phyloP scores from a whole-genome alignment of 2,888 invertebrate genomes.

The Heliconius aoede region DNA sequence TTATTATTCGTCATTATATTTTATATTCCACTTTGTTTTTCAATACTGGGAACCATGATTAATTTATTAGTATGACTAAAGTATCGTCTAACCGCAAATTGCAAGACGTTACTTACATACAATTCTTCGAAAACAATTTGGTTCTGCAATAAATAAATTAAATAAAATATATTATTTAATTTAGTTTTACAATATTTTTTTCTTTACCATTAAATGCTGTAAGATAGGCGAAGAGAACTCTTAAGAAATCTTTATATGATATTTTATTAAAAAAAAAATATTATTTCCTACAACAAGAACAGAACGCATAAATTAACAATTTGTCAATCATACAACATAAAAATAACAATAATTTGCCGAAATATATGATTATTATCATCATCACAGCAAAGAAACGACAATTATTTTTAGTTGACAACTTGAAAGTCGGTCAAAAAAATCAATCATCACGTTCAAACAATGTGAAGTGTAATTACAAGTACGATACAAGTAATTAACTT shows the following conservation, averaged over 20 bases:
- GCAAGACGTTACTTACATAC: background rate
- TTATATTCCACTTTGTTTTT: constrained; percentile 11
- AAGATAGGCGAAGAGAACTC: background rate
- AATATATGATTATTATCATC: constrained; percentile 12
- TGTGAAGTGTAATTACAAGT: constrained; percentile 40
- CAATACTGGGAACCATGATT: constrained; percentile 11
- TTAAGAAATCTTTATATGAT: background rate
- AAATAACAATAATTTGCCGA: background rate
- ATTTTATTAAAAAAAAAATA: background rate
- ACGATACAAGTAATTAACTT: constrained; percentile 25
- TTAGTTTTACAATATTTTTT: background rate
- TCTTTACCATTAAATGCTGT: background rate
- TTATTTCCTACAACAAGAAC: too few species aligned
- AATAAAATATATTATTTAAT: background rate
- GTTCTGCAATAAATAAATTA: background rate
- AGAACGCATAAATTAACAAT: too few species aligned
- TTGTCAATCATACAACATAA: background rate
- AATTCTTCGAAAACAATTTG: constrained; percentile 4
- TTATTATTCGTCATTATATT: constrained; percentile 6
- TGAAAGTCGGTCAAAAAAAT: constrained; percentile 45
- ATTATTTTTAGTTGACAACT: constrained; percentile 42
- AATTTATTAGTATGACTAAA: constrained; percentile 15
- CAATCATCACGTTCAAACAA: constrained; percentile 44
- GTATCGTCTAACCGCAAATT: constrained; percentile 17
- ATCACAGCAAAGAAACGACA: constrained; percentile 40